Base-by-base conservation (phyloP, 2,888 invertebrate genomes). In the Microctonus hyperodae region DNA sequence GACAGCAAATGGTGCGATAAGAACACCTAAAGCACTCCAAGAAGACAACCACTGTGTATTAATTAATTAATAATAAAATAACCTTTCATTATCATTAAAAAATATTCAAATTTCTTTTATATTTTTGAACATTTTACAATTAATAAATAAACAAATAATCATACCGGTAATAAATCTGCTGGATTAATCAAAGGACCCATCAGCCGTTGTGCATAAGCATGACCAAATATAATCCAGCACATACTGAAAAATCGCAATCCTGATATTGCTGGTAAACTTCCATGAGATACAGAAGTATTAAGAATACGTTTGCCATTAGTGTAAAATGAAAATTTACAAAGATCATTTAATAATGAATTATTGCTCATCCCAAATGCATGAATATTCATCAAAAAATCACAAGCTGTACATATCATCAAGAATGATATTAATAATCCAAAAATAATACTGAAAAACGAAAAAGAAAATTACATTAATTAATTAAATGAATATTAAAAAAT, bases 221-320 rank as follows among this genome's bases (percentile, higher is more conserved):
- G 87, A 1, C 86, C 86, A 11, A 86, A 67, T 22, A 86, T 76
- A 2, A 87, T 85, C 84, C 86, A 86, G 50, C 79, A 74, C 66
- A 86, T 86, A 70, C 85, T 86, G 25, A 87, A 70, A 69, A 85
- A 85, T 37, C 88, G 81, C 6, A 89, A 82, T 10, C 88, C 88
- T 72, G 88, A 85, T 11, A 88, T 72, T 50, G 80, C 82, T 0
- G 79, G 76, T 23, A 86, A 73, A 20, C 80, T 78, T 2, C 78
- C 80, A 2, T 72, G 57, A 0, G 75, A 70, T 0, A 68, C 44
- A 33, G 75, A 56, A 0, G 81, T 83, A 16, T 69, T 77, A 16
- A 85, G 66, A 63, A 86, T 75, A 66, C 83, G 82, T 3, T 70
- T 72, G 0, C 79, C 79, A 71, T 85, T 86, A 6, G 79, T 80